Evolutionary conservation across 2,113 vertebrate species (phyloP), one percentile per base, ranked within the genome.

Genomic region (Pyrgilauda ruficollis): DNA sequence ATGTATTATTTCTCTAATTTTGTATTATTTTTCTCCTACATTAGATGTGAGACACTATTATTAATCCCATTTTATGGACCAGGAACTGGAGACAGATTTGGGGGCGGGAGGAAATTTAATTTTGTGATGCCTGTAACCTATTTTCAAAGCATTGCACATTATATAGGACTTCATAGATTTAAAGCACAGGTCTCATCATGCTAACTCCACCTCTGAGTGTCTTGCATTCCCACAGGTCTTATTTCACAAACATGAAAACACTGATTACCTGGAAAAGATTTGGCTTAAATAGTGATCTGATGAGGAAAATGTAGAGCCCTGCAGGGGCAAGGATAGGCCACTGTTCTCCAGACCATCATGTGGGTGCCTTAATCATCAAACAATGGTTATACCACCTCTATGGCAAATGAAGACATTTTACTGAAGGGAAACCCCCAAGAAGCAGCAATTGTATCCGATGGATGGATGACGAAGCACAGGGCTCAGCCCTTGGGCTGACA

Each of bases 141-240:
- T 84, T 92, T 90, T 85, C 11, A 9, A 77, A 92, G 59, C 43
- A 50, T 2, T 73, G 22, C 50, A 30, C 21, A 23, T 37, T 56
- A 76, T 28, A 37, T 21, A 79, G 41, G 23, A 88, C 59, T 89
- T 75, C 55, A 63, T 0, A 47, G 68, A 74, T 70, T 81, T 30
- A 63, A 89, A 92, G 86, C 47, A 78, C 56, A 94, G 63, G 15
- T 90, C 37, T 83, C 67, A 27, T 67, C 35, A 31, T 26, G 20
- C 37, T 67, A 83, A 5, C 33, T 44, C 66, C 63, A 59, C 20
- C 43, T 91, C 46, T 59, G 63, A 76, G 50, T 67, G 64, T 10
- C 56, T 37, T 83, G 31, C 35, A 35, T 74, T 91, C 44, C 64
- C 69, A 74, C 37, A 47, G 33, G 31, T 31, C 70, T 73, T 66